Conservation (phyloP, 2,797 vertebrate genomes). For the Natrix natrix region DNA sequence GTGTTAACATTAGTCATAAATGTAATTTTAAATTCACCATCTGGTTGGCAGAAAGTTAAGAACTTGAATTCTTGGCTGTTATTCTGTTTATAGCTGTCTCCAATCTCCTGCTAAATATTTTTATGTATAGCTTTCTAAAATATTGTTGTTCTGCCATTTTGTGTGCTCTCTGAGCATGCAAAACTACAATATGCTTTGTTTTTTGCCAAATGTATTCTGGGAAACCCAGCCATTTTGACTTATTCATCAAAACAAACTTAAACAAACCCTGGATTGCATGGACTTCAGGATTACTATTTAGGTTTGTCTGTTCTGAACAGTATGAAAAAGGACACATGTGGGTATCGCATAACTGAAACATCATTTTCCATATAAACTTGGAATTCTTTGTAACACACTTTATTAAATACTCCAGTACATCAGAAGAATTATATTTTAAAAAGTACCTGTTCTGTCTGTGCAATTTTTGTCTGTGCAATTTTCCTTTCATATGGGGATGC, state of each 20-base stretch:
- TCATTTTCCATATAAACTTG: neutral
- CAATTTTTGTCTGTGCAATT: neutral
- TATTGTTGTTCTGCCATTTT: neutral
- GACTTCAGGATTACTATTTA: neutral
- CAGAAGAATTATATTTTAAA: neutral
- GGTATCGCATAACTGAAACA: neutral
- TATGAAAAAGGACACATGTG: neutral
- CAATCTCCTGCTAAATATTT: constrained; percentile 15
- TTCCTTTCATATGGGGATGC: neutral
- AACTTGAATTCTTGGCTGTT: neutral
- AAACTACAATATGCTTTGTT: neutral
- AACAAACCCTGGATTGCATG: neutral
- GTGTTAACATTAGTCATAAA: constrained; percentile 8
- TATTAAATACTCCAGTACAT: neutral
- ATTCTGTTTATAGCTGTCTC: constrained; percentile 2
- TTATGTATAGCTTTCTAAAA: neutral
- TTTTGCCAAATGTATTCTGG: neutral
- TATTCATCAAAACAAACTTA: neutral
- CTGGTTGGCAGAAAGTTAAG: constrained; percentile 2
- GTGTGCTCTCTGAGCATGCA: neutral
- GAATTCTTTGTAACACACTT: neutral
- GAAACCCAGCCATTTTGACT: neutral
- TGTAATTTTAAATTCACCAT: neutral
- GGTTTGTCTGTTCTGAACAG: neutral
- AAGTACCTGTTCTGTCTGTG: neutral